These are phyloP conservation scores for Xiphorhynchus elegans DNA, from an alignment of 2,113 vertebrate species.

Conservation along the genomic window DNA sequence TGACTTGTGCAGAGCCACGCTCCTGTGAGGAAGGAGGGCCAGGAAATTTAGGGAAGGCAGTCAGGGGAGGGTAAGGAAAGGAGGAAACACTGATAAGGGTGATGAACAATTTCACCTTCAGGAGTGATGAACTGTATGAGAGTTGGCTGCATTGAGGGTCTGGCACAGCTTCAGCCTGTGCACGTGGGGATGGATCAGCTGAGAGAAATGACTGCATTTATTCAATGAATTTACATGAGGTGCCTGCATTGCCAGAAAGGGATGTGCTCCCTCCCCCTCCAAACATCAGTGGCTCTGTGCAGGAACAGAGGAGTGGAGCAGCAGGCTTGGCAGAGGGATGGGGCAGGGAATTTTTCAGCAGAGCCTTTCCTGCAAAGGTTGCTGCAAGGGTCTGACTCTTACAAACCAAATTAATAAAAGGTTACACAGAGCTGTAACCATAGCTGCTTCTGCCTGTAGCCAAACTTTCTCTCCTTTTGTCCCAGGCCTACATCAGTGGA, in stretches of 20 bases:
- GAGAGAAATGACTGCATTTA: constrained; percentile 67
- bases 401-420: not conserved
- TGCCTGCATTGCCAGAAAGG: constrained; percentile 13
- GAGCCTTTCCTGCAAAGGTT: not conserved
- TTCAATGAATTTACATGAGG: constrained; percentile 71
- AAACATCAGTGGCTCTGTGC: not conserved
- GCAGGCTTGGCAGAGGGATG: not conserved
- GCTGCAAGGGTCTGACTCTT: not conserved
- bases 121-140: constrained; percentile 53
- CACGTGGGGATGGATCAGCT: constrained; percentile 65
- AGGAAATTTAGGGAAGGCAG: not conserved
- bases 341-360: not conserved
- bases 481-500: not conserved
- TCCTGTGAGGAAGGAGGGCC: not conserved
- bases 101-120: constrained; percentile 55
- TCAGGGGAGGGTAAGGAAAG: not conserved
- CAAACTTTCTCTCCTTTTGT: not conserved
- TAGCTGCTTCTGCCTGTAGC: not conserved
- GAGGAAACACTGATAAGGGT: constrained; percentile 16
- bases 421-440: not conserved
- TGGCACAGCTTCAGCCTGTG: constrained; percentile 39
- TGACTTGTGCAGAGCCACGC: not conserved
- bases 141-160: constrained; percentile 52
- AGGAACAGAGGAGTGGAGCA: not conserved
- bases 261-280: not conserved